phyloP scores from a whole-genome alignment of 2,888 invertebrate genomes.

The Schizotus pectinicornis region DNA sequence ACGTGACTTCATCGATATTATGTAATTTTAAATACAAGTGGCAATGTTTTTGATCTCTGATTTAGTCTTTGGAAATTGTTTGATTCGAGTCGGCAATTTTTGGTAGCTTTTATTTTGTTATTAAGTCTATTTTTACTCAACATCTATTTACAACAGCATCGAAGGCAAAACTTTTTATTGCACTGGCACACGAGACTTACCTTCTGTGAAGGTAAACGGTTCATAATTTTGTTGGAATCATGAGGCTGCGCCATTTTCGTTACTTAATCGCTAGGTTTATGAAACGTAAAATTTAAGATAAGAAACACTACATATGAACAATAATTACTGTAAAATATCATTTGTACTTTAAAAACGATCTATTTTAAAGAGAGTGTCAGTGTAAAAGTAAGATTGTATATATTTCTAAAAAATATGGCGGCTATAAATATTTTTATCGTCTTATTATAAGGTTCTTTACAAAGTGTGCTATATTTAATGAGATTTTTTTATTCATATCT shows the following conservation, averaged over 20 bases:
- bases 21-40: constrained; percentile 48
- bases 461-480: constrained; percentile 54
- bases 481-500: constrained; percentile 57
- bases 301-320: constrained; percentile 33
- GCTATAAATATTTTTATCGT: constrained; percentile 56
- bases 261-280: constrained; percentile 28
- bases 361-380: constrained; percentile 53
- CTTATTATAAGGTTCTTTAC: constrained; percentile 48
- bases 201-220: constrained; percentile 52
- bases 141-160: constrained; percentile 15
- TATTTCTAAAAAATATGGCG: constrained; percentile 55
- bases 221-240: constrained; percentile 28
- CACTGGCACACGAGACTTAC: constrained; percentile 46
- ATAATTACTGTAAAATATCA: constrained; percentile 33
- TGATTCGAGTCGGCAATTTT: constrained; percentile 37
- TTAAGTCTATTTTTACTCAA: constrained; percentile 25
- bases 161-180: constrained; percentile 34
- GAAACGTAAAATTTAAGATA: constrained; percentile 24
- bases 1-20: constrained; percentile 30
- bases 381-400: constrained; percentile 51
- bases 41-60: constrained; percentile 58
- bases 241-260: constrained; percentile 16
- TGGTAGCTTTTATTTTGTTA: constrained; percentile 48
- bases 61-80: constrained; percentile 39
- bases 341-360: constrained; percentile 38